Base-by-base conservation (phyloP, 2,797 vertebrate species). In the Cirrhinus molitorella region DNA sequence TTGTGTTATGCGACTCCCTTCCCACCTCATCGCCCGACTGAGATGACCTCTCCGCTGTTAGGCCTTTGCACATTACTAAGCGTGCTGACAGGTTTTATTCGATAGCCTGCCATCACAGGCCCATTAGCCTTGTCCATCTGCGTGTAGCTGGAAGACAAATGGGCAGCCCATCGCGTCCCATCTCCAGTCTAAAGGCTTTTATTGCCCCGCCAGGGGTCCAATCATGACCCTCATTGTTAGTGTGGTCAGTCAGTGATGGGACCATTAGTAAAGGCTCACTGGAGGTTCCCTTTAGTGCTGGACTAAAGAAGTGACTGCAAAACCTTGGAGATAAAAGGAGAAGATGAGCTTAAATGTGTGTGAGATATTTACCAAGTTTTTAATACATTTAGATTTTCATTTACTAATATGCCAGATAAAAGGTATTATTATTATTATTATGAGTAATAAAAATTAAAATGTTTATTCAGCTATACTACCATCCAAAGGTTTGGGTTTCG, bases 91-190 rank as follows among this genome's bases (percentile, higher is more conserved):
- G 66, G 68, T 81, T 72, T 73, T 81, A 55, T 82, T 75, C 19
- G 34, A 55, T 66, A 31, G 47, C 47, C 59, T 82, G 73, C 40
- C 72, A 77, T 83, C 81, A 77, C 73, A 25, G 73, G 10, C 19
- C 73, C 81, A 83, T 83, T 83, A 77, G 63, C 14, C 49, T 31
- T 43, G 63, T 83, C 81, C 73, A 59, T 83, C 81, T 82, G 47
- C 47, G 47, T 82, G 59, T 66, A 28, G 23, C 71, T 37, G 59
- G 34, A 66, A 82, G 80, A 82, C 59, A 74, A 82, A 82, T 66
- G 59, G 31, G 23, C 1, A 0, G 31, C 71, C 49, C 59, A 43
- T 55, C 53, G 59, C 71, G 16, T 82, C 71, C 45, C 71, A 43
- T 67, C 31, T 66, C 23, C 59, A 66, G 34, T 53, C 59, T 82